Percentiles rank a stretch among this genome's conserved stretches.
Conservation (phyloP, 2,888 invertebrate species). For the Andrena praecox region DNA sequence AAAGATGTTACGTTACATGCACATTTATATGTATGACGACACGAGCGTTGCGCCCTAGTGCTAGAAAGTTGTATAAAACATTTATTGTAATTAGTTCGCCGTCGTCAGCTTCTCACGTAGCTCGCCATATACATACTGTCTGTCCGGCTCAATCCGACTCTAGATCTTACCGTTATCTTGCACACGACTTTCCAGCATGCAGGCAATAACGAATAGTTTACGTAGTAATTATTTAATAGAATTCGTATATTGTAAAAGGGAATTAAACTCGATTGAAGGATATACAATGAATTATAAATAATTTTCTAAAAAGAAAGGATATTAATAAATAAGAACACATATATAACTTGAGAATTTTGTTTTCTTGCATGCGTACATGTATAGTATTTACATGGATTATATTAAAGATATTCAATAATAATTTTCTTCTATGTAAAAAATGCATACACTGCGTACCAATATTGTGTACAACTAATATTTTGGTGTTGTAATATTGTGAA, state of each 20-base stretch:
- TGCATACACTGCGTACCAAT: not conserved
- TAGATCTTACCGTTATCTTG: slow-evolving; percentile 24
- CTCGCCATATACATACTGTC: slow-evolving; percentile 28
- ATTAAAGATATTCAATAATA: slow-evolving; percentile 6
- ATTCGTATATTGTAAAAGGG: slow-evolving; percentile 38
- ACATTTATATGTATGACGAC: slow-evolving; percentile 27
- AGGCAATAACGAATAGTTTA: slow-evolving; percentile 48
- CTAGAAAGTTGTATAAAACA: slow-evolving; percentile 62
- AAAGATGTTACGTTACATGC: slow-evolving; percentile 30
- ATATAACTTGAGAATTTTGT: slow-evolving; percentile 23
- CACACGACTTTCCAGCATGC: slow-evolving; percentile 55
- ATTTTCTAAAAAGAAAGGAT: slow-evolving; percentile 50
- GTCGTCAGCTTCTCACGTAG: slow-evolving; percentile 34
- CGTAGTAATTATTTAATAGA: slow-evolving; percentile 39
- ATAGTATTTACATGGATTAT: slow-evolving; percentile 3
- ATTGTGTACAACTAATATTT: slow-evolving; percentile 2
- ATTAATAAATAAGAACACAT: slow-evolving; percentile 50
- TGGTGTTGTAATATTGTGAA: slow-evolving; percentile 21
- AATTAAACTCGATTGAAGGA: slow-evolving; percentile 33
- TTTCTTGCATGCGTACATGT: slow-evolving; percentile 33
- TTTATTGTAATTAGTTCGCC: slow-evolving; percentile 48
- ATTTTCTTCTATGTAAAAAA: slow-evolving; percentile 24
- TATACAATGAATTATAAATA: slow-evolving; percentile 46
- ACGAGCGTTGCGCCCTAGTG: slow-evolving; percentile 51
- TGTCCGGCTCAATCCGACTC: slow-evolving; percentile 17